Evolutionary conservation across 2,888 invertebrate species (phyloP).

Genomic region (Eilema depressum): DNA sequence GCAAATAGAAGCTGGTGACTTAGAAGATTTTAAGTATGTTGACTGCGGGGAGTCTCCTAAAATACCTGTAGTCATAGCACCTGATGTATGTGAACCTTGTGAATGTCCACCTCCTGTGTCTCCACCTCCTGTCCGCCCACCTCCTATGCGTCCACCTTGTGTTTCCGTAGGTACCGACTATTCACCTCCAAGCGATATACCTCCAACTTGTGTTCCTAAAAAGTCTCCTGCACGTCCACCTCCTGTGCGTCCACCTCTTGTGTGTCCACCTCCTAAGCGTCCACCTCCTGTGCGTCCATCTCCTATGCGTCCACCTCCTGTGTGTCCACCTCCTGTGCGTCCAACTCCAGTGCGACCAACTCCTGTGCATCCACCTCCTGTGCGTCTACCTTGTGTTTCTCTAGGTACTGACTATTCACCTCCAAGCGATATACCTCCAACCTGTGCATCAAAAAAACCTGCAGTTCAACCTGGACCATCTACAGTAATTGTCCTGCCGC

Average conservation of each 20-base stretch:
- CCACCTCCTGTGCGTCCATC: neutral
- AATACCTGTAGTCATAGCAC: neutral
- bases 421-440: neutral
- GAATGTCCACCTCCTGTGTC: too few relatives aligned
- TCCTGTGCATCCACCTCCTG: neutral
- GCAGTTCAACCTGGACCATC: neutral
- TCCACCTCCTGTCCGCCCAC: neutral
- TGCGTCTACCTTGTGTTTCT: neutral
- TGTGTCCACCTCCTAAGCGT: too few relatives aligned
- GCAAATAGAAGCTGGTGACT: neutral
- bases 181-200: neutral
- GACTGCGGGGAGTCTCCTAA: neutral
- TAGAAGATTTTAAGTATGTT: neutral
- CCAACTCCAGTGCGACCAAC: neutral
- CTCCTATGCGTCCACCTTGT: neutral
- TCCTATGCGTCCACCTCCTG: neutral
- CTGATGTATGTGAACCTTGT: neutral
- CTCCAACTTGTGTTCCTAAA: neutral
- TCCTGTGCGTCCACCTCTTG: neutral
- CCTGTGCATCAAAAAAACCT: too few relatives aligned
- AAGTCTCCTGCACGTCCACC: neutral
- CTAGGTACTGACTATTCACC: neutral
- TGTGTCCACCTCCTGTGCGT: neutral
- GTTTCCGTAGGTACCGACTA: neutral
- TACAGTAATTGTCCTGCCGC: conserved; percentile 1